Evolutionary conservation across 2,888 invertebrate genomes (phyloP).

Genomic region (Stomorhina lunata): DNA sequence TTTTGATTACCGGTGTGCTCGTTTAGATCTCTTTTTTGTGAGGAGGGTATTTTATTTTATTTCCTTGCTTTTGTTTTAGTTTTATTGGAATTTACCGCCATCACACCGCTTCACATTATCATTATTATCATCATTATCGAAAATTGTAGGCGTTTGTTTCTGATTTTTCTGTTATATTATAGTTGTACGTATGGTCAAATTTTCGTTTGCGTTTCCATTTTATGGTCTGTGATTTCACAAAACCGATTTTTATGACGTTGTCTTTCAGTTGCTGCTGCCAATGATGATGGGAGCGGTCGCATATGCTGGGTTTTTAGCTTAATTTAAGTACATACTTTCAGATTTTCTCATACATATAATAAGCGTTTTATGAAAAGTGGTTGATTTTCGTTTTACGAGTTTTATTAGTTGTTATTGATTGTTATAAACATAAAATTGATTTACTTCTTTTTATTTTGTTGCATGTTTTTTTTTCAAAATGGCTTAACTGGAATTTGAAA

Average conservation of each 20-base stretch:
- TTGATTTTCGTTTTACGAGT: neutral
- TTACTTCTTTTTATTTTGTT: no score
- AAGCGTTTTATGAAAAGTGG: slow-evolving; percentile 53
- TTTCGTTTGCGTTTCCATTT: slow-evolving; percentile 31
- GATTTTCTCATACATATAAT: no score
- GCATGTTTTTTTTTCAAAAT: no score
- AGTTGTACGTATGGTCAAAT: slow-evolving; percentile 34
- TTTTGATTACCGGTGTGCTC: slow-evolving; percentile 31
- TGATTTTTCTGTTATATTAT: slow-evolving; percentile 1
- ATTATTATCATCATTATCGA: slow-evolving; percentile 14
- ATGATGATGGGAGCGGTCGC: slow-evolving; percentile 43
- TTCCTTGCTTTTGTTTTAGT: slow-evolving; percentile 44
- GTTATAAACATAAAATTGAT: neutral
- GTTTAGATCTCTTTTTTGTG: neutral
- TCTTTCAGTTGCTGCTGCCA: neutral
- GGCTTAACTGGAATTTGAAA: no score
- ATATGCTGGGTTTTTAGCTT: slow-evolving; percentile 41
- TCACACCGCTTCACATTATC: slow-evolving; percentile 24
- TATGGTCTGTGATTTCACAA: slow-evolving; percentile 47
- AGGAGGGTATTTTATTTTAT: slow-evolving; percentile 42
- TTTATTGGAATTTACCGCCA: slow-evolving; percentile 59
- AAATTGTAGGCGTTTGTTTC: slow-evolving; percentile 59
- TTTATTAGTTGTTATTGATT: slow-evolving; percentile 5
- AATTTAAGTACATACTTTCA: slow-evolving; percentile 11
- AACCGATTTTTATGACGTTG: slow-evolving; percentile 41